A percentile compares a stretch with the other conserved stretches of the same genome.
These are phyloP conservation scores for Alouatta palliata DNA, from an alignment of 2,113 vertebrate genomes.

Conservation along the genomic window DNA sequence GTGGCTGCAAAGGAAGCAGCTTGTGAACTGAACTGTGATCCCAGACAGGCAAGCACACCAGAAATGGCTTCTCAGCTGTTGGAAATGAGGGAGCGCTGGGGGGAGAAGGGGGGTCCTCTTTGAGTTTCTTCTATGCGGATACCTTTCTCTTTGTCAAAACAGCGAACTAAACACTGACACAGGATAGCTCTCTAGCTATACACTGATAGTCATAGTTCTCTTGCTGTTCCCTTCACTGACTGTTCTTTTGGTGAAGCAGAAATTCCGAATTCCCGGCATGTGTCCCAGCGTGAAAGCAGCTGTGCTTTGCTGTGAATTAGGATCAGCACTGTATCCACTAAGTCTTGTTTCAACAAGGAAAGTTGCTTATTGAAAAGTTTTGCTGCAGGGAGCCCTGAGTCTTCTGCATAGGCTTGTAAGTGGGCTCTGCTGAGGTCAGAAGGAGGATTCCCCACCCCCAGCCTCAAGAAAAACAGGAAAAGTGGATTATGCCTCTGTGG, in stretches of 20 bases:
- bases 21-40: not conserved
- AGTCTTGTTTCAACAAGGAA: not conserved
- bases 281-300: not conserved
- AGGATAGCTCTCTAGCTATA: not conserved
- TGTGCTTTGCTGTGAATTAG: not conserved
- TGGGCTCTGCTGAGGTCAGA: not conserved
- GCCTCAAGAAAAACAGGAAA: not conserved
- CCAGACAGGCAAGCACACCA: not conserved
- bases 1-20: not conserved
- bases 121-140: not conserved
- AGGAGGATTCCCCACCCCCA: not conserved
- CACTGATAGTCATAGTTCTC: too few species aligned
- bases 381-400: not conserved
- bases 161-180: not conserved
- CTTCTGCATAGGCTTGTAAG: not conserved
- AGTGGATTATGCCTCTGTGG: not conserved
- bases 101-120: not conserved
- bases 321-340: not conserved
- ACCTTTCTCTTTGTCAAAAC: not conserved
- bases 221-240: not conserved
- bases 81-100: not conserved
- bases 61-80: not conserved
- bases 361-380: not conserved
- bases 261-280: not conserved
- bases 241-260: not conserved